Evolutionary conservation across 2,888 invertebrate species (phyloP).

Genomic region (Rotaria socialis): DNA sequence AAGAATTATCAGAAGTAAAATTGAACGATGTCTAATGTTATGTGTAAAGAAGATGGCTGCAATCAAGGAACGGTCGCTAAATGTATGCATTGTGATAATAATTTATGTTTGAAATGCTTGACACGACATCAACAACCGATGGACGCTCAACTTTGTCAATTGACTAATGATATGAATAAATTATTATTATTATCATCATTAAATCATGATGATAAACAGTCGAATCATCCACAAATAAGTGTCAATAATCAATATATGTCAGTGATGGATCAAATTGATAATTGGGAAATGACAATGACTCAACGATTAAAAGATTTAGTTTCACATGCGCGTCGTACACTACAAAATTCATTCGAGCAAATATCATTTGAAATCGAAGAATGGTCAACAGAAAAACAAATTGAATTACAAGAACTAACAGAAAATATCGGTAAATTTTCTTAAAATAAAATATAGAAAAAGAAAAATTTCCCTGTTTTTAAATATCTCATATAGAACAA

Average conservation of each 20-base stretch:
- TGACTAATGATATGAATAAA: background rate
- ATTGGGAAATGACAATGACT: background rate
- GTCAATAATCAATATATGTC: background rate
- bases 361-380: background rate
- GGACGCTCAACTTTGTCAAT: background rate
- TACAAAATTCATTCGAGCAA: background rate
- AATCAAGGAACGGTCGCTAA: background rate
- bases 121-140: slow-evolving; percentile 3
- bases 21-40: background rate
- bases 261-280: background rate
- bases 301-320: background rate
- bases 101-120: background rate
- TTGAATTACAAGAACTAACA: background rate
- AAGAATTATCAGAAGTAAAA: background rate
- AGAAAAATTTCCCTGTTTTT: too few species aligned
- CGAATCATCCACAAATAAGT: background rate
- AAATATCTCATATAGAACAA: background rate
- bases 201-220: background rate
- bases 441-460: too few species aligned
- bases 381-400: background rate
- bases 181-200: background rate
- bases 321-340: background rate
- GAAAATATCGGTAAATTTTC: background rate
- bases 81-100: slow-evolving; percentile 5
- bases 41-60: background rate